Conservation (phyloP, 2,888 invertebrate species). For the Hedychridium roseum region DNA sequence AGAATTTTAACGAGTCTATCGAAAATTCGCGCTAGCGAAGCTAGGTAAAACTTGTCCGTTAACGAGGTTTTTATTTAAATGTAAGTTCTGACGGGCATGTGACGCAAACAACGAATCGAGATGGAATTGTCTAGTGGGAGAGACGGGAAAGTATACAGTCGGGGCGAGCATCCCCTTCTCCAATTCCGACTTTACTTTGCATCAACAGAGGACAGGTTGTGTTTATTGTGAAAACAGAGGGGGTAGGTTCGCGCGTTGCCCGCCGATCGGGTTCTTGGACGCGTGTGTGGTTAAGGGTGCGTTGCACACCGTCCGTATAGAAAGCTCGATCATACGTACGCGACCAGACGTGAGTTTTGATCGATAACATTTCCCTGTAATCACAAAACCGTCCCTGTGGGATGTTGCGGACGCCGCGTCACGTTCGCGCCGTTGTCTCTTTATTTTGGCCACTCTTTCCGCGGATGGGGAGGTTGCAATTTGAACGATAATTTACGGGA, state of each 20-base stretch:
- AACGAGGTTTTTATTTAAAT: slow-evolving; percentile 8
- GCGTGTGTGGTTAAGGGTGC: slow-evolving; percentile 35
- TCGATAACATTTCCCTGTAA: slow-evolving; percentile 36
- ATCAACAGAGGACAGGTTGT: slow-evolving; percentile 53
- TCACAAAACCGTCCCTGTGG: slow-evolving; percentile 8
- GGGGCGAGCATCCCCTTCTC: slow-evolving; percentile 17
- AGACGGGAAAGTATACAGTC: slow-evolving; percentile 29
- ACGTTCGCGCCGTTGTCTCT: background rate
- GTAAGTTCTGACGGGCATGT: background rate
- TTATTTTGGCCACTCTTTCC: background rate
- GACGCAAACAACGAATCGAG: background rate
- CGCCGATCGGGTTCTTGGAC: slow-evolving; percentile 2
- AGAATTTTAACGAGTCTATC: too few species aligned
- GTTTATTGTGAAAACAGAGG: slow-evolving; percentile 58
- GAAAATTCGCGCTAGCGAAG: too few species aligned
- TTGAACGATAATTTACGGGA: too few species aligned
- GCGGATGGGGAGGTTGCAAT: too few species aligned
- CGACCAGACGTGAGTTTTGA: slow-evolving; percentile 27
- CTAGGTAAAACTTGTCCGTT: slow-evolving; percentile 14
- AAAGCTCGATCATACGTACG: slow-evolving; percentile 24
- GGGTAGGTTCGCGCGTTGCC: slow-evolving; percentile 32
- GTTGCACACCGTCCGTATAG: slow-evolving; percentile 34
- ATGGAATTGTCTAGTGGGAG: slow-evolving; percentile 10
- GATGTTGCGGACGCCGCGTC: background rate
- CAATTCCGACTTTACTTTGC: slow-evolving; percentile 42